Base-by-base conservation (phyloP, 2,797 vertebrate species). In the Xiphophorus birchmanni region DNA sequence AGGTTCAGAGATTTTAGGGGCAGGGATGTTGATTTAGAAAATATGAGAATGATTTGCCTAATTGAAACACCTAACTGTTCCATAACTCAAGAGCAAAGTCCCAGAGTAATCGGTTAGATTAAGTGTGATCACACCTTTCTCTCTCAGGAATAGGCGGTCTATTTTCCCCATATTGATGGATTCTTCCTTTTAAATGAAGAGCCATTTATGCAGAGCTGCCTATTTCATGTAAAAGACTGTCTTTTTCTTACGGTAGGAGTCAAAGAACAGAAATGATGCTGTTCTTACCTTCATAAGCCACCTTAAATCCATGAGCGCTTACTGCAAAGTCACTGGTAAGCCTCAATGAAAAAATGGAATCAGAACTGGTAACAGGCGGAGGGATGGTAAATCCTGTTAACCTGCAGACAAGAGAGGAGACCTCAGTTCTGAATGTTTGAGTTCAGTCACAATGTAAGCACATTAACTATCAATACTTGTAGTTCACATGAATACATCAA, bases 301-400 rank as follows among this genome's bases (percentile, higher is more conserved):
- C 97, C 94, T 99, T 99, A 96, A 99, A 99, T 90, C 99, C 99
- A 79, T 99, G 98, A 90, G 98, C 99, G 86, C 99, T 99, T 87
- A 99, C 98, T 82, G 99, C 99, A 93, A 99, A 99, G 89, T 99
- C 99, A 93, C 98, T 99, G 93, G 98, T 99, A 93, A 99, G 96
- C 88, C 98, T 97, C 89, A 99, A 95, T 73, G 99, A 99, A 96
- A 99, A 98, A 86, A 99, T 97, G 78, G 98, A 97, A 87, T 97
- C 98, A 84, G 99, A 97, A 94, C 98, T 99, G 86, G 97, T 99
- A 91, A 99, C 97, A 85, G 99, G 98, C 5, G 98, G 95, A 81
- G 99, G 99, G 90, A 99, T 95, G 93, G 97, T 97, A 95, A 99
- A 99, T 95, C 99, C 98, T 90, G 99, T 99, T 96, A 99, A 96